Evolutionary conservation across 2,113 vertebrate species (phyloP).

Genomic region (Machaerirhynchus nigripectus): DNA sequence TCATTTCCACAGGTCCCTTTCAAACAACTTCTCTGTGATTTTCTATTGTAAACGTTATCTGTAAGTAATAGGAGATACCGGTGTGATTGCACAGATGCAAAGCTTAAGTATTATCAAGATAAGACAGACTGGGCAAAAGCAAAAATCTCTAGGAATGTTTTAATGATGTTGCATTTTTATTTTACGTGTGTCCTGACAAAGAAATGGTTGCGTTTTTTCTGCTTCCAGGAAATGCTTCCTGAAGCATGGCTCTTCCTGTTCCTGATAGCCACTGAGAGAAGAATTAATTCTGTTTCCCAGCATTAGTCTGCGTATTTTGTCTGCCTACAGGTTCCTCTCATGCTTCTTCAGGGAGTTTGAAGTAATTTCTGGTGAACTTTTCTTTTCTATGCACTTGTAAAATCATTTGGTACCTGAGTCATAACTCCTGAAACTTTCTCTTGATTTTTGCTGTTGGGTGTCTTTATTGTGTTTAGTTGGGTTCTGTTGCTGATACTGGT

Average conservation of each 20-base stretch:
- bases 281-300: background rate
- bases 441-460: background rate
- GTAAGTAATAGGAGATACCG: background rate
- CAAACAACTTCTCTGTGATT: background rate
- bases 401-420: background rate
- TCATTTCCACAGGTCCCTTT: background rate
- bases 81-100: background rate
- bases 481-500: background rate
- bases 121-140: background rate
- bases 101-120: background rate
- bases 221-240: background rate
- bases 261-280: background rate
- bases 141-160: background rate
- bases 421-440: background rate
- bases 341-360: background rate
- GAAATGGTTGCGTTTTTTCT: background rate
- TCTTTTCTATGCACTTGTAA: background rate
- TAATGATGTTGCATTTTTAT: background rate
- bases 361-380: background rate
- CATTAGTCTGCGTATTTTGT: background rate
- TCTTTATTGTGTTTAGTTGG: background rate
- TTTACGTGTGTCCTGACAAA: background rate
- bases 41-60: background rate
- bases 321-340: background rate
- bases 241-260: background rate